Evolutionary conservation across 2,888 invertebrate species (phyloP).

Genomic region (Chrysina gloriosa): DNA sequence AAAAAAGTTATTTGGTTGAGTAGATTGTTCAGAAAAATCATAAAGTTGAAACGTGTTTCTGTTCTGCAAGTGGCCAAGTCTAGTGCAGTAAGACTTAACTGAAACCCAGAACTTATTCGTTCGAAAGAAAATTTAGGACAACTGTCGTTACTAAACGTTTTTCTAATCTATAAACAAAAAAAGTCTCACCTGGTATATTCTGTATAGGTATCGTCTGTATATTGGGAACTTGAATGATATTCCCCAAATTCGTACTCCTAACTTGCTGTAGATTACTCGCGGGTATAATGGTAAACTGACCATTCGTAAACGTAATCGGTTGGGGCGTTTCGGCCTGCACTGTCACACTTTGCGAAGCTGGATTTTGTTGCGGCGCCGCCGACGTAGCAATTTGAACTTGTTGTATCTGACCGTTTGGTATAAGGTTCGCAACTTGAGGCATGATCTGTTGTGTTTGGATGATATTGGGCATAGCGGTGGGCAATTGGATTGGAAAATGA

Average conservation of each 20-base stretch:
- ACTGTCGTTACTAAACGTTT: background rate
- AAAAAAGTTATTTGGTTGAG: no score
- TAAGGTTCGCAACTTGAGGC: slow-evolving; percentile 86
- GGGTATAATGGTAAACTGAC: slow-evolving; percentile 87
- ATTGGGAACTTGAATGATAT: slow-evolving; percentile 69
- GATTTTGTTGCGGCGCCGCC: slow-evolving; percentile 58
- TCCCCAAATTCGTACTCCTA: slow-evolving; percentile 59
- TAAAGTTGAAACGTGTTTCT: no score
- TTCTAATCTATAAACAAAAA: background rate
- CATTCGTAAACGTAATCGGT: slow-evolving; percentile 79
- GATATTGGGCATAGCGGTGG: slow-evolving; percentile 72
- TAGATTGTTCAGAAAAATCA: no score
- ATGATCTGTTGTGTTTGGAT: slow-evolving; percentile 68
- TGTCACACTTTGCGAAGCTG: slow-evolving; percentile 61
- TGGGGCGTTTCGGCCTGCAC: slow-evolving; percentile 66
- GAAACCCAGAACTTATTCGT: no score
- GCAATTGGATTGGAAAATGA: slow-evolving; percentile 90
- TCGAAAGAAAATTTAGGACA: background rate
- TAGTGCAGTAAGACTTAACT: background rate
- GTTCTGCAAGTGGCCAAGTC: no score
- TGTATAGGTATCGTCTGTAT: slow-evolving; percentile 80
- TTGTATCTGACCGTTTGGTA: slow-evolving; percentile 91
- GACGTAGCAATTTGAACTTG: slow-evolving; percentile 85
- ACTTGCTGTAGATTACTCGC: slow-evolving; percentile 68
- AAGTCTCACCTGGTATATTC: slow-evolving; percentile 67